Evolutionary conservation across 2,888 invertebrate genomes (phyloP).

Genomic region (Meliscaeva auricollis): DNA sequence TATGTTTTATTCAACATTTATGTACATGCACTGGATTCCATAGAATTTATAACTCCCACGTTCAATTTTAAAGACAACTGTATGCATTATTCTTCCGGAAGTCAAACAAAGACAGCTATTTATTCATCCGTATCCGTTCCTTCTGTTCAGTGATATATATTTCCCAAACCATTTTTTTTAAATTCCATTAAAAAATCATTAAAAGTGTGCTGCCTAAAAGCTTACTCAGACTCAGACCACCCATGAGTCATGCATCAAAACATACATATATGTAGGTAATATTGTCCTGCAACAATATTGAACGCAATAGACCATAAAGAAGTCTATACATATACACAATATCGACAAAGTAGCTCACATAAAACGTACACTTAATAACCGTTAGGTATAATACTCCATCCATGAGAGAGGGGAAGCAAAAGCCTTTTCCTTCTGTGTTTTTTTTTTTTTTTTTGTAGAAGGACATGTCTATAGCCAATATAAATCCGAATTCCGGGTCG

Average conservation of each 20-base stretch:
- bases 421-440: not conserved
- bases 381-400: not conserved
- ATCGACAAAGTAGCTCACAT: conserved; percentile 65
- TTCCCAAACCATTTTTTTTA: not conserved
- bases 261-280: no score
- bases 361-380: conserved; percentile 52
- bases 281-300: conserved; percentile 61
- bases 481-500: conserved; percentile 63
- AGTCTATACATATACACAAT: conserved; percentile 25
- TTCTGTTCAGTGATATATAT: not conserved
- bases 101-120: not conserved
- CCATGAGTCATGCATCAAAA: conserved; percentile 59
- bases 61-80: no score
- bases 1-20: no score
- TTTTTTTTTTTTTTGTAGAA: not conserved
- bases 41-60: no score
- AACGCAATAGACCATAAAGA: conserved; percentile 67
- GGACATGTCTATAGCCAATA: conserved; percentile 49
- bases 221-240: conserved; percentile 39
- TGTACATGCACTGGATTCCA: no score
- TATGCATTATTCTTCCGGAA: not conserved
- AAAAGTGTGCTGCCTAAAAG: conserved; percentile 39
- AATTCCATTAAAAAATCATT: conserved; percentile 20
- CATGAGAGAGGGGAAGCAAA: not conserved
- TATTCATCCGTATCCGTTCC: not conserved